Evolutionary conservation across 1,140 invertebrate genomes (phyloP), one percentile per base, ranked within the genome.

Genomic region (honey bee (Apis mellifera)): DNA sequence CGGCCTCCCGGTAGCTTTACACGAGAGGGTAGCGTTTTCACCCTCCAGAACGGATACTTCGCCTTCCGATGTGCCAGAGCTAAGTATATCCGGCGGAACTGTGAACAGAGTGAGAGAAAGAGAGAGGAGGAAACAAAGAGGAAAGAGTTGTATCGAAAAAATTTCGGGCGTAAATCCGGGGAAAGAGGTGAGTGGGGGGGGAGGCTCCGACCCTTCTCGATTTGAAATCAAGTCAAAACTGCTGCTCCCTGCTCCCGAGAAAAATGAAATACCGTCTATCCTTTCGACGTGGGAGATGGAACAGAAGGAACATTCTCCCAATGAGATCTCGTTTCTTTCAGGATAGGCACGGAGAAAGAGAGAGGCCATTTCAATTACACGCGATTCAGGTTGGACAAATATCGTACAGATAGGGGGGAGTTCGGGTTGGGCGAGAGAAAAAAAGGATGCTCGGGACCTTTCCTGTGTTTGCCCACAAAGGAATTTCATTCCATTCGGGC

Each of bases 21-120:
- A 97, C 57, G 94, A 91, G 72, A 97, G 92, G 8, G 95, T 96
- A 9, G 96, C 95, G 90, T 97, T 96, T 62, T 96, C 95, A 59
- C 96, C 96, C 91, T 97, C 96, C 75, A 94, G 89, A 42, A 95
- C 95, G 90, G 95, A 95, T 42, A 96, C 92, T 89, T 97, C 96
- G 21, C 94, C 91, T 26, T 94, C 91, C 86, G 95, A 96, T 19
- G 96, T 96, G 84, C 95, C 95, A 19, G 93, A 93, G 85, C 95
- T 95, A 75, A 95, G 92, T 87, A 96, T 96, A 91, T 96, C 95
- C 59, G 96, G 96, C 32, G 95, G 95, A 17, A 96, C 96, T 96
- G 94, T 17, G 54, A 17, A 55, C 54, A 55, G 54, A 55, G 54
- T 7, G 54, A 19, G 8, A 55, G 13, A 95, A 95, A 11, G 94